Evolutionary conservation across 1,140 invertebrate species (phyloP), one percentile per base, ranked within the genome.

Genomic region (Limonius californicus): DNA sequence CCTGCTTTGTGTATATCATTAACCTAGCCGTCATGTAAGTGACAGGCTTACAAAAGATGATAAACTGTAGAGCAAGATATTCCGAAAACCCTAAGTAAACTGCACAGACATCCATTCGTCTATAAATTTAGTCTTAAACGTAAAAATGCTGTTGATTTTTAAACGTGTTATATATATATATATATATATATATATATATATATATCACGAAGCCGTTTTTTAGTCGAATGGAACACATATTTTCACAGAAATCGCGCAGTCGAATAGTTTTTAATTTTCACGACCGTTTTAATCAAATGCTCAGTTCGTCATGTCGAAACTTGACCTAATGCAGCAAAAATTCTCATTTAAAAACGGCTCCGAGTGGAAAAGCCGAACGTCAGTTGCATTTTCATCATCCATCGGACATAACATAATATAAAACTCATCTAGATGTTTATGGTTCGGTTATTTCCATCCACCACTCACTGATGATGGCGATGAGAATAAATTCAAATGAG

Each of bases 31-130:
- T 18, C 42, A 45, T 45, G 16, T 45, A 45, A 45, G n/a, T 45
- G 42, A 45, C 42, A 45, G 42, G 3, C 14, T 15, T 45, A 45
- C 42, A 45, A 45, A 45, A 18, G 42, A 45, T 45, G 42, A 45
- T 45, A 45, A 45, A 45, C 42, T 45, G 42, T 45, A 12, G 42
- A 12, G 4, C n/a, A 45, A 12, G 14, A 45, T 45, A 45, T 45
- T 27, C 23, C 23, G 23, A 27, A 27, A 27, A 27, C 9, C 23
- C 9, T 27, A 27, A 27, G 23, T 27, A 27, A 27, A 27, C 23
- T 27, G 23, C 9, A 9, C 23, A 9, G 3, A 27, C 9, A 27
- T 27, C 23, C 23, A 27, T 27, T 27, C 3, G 23, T 27, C 23
- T 27, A n/a, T 9, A 27, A 27, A 27, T 27, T 27, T 9, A 27